These are phyloP conservation scores for Drosophila prosaltans DNA, from an alignment of 1,140 invertebrate species.

Conservation along the genomic window DNA sequence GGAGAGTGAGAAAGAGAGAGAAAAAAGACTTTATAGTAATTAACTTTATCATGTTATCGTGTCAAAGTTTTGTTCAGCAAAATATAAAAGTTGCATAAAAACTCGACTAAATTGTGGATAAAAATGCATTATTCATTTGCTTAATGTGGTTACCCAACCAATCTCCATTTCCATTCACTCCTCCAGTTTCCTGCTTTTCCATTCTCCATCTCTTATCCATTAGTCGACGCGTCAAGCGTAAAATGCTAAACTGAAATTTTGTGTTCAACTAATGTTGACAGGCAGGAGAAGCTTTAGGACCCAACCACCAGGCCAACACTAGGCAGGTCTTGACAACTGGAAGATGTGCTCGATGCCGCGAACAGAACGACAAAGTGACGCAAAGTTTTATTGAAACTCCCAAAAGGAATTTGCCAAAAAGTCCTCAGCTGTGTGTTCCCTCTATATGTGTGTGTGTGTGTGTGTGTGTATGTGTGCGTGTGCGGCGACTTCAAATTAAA, in stretches of 20 bases:
- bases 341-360: slow-evolving; percentile 41
- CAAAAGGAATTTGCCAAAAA: slow-evolving; percentile 57
- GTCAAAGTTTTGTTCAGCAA: slow-evolving; percentile 47
- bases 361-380: slow-evolving; percentile 68
- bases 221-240: slow-evolving; percentile 75
- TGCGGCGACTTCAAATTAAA: slow-evolving; percentile 16
- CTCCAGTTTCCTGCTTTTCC: background rate
- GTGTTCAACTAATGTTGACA: slow-evolving; percentile 78
- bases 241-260: slow-evolving; percentile 80
- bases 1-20: slow-evolving; percentile 5
- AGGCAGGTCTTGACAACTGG: slow-evolving; percentile 67
- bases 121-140: slow-evolving; percentile 77
- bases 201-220: slow-evolving; percentile 44
- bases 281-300: slow-evolving; percentile 38
- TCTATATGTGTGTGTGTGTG: too few relatives aligned
- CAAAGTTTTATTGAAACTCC: slow-evolving; percentile 78
- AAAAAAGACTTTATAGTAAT: slow-evolving; percentile 9
- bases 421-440: slow-evolving; percentile 13
- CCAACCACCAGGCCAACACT: slow-evolving; percentile 35
- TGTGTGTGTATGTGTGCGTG: background rate
- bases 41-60: slow-evolving; percentile 12
- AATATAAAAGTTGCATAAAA: slow-evolving; percentile 26
- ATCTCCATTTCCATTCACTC: background rate
- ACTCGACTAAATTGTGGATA: slow-evolving; percentile 70
- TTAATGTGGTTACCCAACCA: background rate